Evolutionary conservation across 30 jellyfish, hydroid and myxozoan genomes (phyloP), one percentile per base, ranked within the genome.

Genomic region (Aurelia coerulea): DNA sequence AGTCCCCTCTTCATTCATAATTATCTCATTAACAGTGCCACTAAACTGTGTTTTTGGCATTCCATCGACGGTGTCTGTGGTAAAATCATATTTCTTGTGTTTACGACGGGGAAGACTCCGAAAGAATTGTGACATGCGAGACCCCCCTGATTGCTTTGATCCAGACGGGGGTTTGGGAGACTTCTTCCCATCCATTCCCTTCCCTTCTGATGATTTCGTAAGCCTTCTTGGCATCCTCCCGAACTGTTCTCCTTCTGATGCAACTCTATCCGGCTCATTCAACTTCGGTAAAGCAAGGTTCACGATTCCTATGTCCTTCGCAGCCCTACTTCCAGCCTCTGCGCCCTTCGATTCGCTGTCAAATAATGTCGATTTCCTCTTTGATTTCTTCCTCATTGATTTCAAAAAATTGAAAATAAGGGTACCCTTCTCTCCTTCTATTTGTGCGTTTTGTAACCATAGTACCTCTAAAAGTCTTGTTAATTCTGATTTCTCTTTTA

Each of bases 21-120:
- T 67, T 12, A 94, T 62, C 29, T 89, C 96, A 31, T 79, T 62
- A n/a, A 75, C 90, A 42, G 76, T 56, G 49, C 89, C 94, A 31
- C 93, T 81, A 53, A 82, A 81, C 68, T 88, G 97, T 54, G 92
- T 84, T 69, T 94, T 95, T 50, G 96, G 96, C 64, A 92, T n/a
- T 52, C 93, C 90, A 41, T 81, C 86, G 39, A 34, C 89, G 17
- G 74, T 78, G 62, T 92, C 98, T 62, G 81, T 52, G 53, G 68
- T 19, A 53, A 73, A 49, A 3, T 84, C 93, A 65, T 84, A 67
- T 54, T 62, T 84, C 88, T 88, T 79, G 10, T 79, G 88, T 15
- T 79, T 79, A 29, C 86, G 83, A 39, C 83, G 62, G 23, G 96
- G 89, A 74, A 88, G 84, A 49, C 96, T 88, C 58, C 86, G 66